Evolutionary conservation across 2,888 invertebrate species (phyloP).

Genomic region (Melieria picta): DNA sequence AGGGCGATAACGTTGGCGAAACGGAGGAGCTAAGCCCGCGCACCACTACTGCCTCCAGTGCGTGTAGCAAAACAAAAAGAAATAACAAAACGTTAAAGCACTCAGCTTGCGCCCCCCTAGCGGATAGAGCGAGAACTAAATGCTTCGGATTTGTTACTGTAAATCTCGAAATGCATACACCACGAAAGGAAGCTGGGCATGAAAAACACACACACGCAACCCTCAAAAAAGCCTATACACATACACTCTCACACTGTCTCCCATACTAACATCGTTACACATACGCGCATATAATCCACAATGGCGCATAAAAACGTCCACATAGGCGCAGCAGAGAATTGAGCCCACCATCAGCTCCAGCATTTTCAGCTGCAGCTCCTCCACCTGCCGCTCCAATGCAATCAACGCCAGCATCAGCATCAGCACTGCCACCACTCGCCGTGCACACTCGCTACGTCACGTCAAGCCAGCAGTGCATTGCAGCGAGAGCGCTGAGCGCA

Average conservation of each 20-base stretch:
- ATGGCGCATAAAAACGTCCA: background rate
- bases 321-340: conserved; percentile 22
- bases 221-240: conserved; percentile 12
- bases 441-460: background rate
- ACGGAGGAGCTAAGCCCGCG: conserved; percentile 23
- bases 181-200: conserved; percentile 27
- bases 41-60: conserved; percentile 18
- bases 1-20: conserved; percentile 1
- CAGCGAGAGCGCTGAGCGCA: conserved; percentile 25
- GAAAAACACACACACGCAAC: background rate
- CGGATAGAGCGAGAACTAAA: conserved; percentile 59
- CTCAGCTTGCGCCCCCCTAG: conserved; percentile 38
- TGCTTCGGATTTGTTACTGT: conserved; percentile 54
- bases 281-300: conserved; percentile 1
- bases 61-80: conserved; percentile 1
- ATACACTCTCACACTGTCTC: background rate
- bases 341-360: conserved; percentile 16
- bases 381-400: background rate
- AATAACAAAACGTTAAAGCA: background rate
- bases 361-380: conserved; percentile 18
- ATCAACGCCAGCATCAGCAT: background rate
- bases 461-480: background rate
- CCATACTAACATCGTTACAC: conserved; percentile 8
- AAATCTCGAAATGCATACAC: conserved; percentile 49
- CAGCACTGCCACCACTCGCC: background rate